Base-by-base conservation (phyloP, 2,888 invertebrate species). In the Drosophila demipolita region DNA sequence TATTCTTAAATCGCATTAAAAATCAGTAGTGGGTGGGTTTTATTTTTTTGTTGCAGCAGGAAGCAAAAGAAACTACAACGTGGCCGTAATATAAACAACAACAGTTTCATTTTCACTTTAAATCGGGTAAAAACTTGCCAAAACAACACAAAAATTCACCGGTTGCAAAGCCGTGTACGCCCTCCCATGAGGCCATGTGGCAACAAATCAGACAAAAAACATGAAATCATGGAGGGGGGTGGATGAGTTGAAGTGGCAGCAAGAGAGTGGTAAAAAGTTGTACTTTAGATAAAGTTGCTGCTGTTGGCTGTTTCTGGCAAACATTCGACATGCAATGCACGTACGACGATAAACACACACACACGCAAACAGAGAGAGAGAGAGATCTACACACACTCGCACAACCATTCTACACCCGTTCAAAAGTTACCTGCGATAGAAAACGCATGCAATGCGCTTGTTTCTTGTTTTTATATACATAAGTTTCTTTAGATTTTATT, bases 1-100 rank as follows among this genome's bases (percentile, higher is more conserved):
- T 87, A 75, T 78, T 76, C 75, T 75, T 85, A 86, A 87, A 88
- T 88, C 82, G 90, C 88, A 87, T 89, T 89, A 90, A 87, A 89
- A 88, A 90, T 86, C 90, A 87, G 4, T 12, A 8, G 11, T n/a
- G 23, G n/a, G 17, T 3, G 17, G 26, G 15, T 23, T 35, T 6
- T 52, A n/a, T n/a, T 29, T 29, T 29, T 26, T 26, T 29, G 0
- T 0, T 0, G 29, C 52, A 33, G 33, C 26, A 11, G 8, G 26
- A 17, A 17, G 53, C 33, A 20, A 50, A 38, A 20, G 38, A 54
- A 69, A 79, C 75, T 79, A 70, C 65, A 61, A 36, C 40, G 52
- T 42, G 40, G 29, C 49, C 48, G 40, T 42, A 54, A 53, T 61
- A 70, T 66, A 69, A 74, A 78, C 77, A 80, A 75, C 80, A 85